Conservation (phyloP, 2,888 invertebrate species). For the Cremastinae sp. region DNA sequence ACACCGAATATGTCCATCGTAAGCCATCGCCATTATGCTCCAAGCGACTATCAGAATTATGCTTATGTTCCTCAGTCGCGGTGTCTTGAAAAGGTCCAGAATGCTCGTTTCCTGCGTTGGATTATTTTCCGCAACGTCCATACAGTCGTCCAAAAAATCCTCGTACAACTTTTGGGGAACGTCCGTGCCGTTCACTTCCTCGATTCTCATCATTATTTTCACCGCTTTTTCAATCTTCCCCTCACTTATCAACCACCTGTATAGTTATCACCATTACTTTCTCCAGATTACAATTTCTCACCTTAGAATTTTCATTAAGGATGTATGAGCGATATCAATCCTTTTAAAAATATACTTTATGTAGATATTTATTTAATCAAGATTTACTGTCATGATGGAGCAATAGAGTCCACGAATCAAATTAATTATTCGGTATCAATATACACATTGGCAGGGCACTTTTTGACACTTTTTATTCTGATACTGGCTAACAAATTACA, state of each 20-base stretch:
- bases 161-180: slow-evolving; percentile 81
- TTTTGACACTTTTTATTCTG: too few relatives aligned
- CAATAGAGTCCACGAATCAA: too few relatives aligned
- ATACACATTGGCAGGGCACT: too few relatives aligned
- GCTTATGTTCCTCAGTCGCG: slow-evolving; percentile 70
- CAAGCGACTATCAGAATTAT: slow-evolving; percentile 76
- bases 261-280: not conserved
- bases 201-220: slow-evolving; percentile 79
- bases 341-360: too few relatives aligned
- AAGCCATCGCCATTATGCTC: slow-evolving; percentile 90
- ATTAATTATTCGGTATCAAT: too few relatives aligned
- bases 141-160: slow-evolving; percentile 79
- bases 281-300: not conserved
- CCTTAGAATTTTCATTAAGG: too few relatives aligned
- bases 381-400: too few relatives aligned
- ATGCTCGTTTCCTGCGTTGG: slow-evolving; percentile 62
- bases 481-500: too few relatives aligned
- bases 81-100: slow-evolving; percentile 77
- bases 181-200: slow-evolving; percentile 80
- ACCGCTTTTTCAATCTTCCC: slow-evolving; percentile 79
- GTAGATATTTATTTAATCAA: too few relatives aligned
- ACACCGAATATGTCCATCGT: slow-evolving; percentile 92
- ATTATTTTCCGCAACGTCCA: slow-evolving; percentile 48
- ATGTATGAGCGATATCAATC: too few relatives aligned
- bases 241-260: slow-evolving; percentile 61